Conservation (phyloP, 2,113 vertebrate genomes). For the Platichthys stellatus region DNA sequence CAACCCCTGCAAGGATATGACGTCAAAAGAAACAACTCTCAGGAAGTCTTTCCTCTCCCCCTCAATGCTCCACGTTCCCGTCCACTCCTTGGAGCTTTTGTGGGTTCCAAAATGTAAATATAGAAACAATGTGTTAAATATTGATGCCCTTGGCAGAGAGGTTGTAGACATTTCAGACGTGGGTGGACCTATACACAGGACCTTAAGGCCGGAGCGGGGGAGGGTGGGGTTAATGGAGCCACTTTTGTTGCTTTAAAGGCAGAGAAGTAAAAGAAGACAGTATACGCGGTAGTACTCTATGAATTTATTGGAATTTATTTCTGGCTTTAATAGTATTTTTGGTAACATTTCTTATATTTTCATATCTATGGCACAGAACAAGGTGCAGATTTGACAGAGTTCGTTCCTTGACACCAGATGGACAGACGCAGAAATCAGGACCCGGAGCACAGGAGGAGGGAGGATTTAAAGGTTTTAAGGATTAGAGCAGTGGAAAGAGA, state of each 20-base stretch:
- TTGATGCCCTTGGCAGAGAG: conserved; percentile 51
- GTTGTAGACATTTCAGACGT: conserved; percentile 41
- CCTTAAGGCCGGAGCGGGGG: neutral
- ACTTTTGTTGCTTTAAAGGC: conserved; percentile 20
- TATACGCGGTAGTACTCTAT: too few relatives aligned
- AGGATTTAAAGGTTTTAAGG: conserved; percentile 73
- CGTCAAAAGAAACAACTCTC: neutral
- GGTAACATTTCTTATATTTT: neutral
- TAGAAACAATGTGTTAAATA: conserved; percentile 61
- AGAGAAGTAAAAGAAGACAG: conserved; percentile 3
- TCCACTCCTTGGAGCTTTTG: conserved; percentile 22
- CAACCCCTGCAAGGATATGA: neutral
- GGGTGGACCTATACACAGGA: conserved; percentile 6
- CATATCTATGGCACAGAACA: neutral
- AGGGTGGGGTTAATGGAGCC: conserved; percentile 30
- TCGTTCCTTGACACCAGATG: conserved; percentile 53
- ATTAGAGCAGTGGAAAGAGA: conserved; percentile 55
- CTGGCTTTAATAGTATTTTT: neutral
- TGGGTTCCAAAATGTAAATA: conserved; percentile 64
- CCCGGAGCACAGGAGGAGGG: conserved; percentile 45
- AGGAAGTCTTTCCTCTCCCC: conserved; percentile 12
- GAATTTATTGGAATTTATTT: neutral
- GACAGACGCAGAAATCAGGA: conserved; percentile 41
- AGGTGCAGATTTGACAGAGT: conserved; percentile 5
- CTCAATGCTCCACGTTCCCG: neutral